phyloP scores from a whole-genome alignment of 1,140 invertebrate genomes.

The Tetragnatha versicolor region DNA sequence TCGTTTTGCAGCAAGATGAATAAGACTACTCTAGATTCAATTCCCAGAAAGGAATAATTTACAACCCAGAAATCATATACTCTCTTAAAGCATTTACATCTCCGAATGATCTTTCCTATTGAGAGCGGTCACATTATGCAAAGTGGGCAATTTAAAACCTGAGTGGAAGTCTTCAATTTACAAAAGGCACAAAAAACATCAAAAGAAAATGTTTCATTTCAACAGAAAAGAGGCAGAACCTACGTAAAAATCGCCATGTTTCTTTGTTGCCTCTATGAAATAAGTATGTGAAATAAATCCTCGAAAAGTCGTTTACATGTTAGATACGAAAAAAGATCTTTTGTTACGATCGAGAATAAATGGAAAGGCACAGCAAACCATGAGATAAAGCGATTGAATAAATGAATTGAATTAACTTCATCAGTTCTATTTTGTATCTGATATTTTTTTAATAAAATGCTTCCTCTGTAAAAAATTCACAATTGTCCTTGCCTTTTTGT shows the following conservation, averaged over 20 bases:
- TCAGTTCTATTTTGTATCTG: neutral
- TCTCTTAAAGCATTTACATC: too few species aligned
- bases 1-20: too few species aligned
- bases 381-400: conserved; percentile 6
- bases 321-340: too few species aligned
- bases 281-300: conserved; percentile 22
- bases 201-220: conserved; percentile 13
- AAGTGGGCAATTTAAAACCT: neutral
- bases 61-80: too few species aligned
- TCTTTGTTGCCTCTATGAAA: conserved; percentile 14
- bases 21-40: too few species aligned
- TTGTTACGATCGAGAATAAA: conserved; percentile 3
- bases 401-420: conserved; percentile 14
- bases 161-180: neutral
- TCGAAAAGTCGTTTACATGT: too few species aligned
- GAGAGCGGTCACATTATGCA: too few species aligned
- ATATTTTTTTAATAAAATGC: conserved; percentile 8
- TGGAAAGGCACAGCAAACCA: neutral
- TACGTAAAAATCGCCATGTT: neutral
- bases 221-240: conserved; percentile 18
- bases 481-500: too few species aligned
- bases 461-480: too few species aligned
- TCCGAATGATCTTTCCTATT: too few species aligned
- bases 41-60: too few species aligned
- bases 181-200: neutral